Evolutionary conservation across 2,797 vertebrate genomes (phyloP), one percentile per base, ranked within the genome.

Genomic region (Eupleurogrammus muticus): DNA sequence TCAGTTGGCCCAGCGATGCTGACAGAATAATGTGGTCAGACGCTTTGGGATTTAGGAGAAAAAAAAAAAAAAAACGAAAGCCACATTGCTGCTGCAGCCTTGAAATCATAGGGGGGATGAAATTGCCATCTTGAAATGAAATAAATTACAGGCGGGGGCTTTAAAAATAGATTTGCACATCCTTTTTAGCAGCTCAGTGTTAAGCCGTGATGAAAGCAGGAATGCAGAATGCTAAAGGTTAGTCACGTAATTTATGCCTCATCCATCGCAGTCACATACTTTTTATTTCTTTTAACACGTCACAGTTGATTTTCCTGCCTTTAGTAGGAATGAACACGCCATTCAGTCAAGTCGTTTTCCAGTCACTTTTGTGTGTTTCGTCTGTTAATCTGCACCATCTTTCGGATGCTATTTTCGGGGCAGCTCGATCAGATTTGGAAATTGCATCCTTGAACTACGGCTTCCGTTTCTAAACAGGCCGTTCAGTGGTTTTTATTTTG

Each of bases 121-220:
- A 89, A 91, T 88, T 86, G 77, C 81, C 79, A 66, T 79, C 75
- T 82, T 82, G 79, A 82, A 84, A 83, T 81, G 67, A 88, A 90
- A 86, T 80, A 92, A 93, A 94, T 94, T 91, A 93, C 75, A 93
- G 90, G 73, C 80, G 60, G 46, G 17, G 9, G 23, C 61, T 86
- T 86, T 75, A 86, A 82, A 93, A 92, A 93, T 93, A 91, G 89
- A 88, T 70, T 68, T 74, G 55, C 32, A 46, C 62, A 76, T 50
- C 28, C 42, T 73, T 85, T 92, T 91, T 89, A 89, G 89, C 77
- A 69, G 80, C 77, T 75, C 65, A 32, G 65, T 58, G 74, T 77
- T 40, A 24, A 70, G 60, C 76, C 63, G 59, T 54, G 77, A 84
- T 76, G 50, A 84, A 84, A 73, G 78, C 71, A 81, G 58, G 75